Percentiles rank a stretch among this genome's conserved stretches.
phyloP scores from a whole-genome alignment of 1,140 invertebrate species.

The Lepidurus packardi region DNA sequence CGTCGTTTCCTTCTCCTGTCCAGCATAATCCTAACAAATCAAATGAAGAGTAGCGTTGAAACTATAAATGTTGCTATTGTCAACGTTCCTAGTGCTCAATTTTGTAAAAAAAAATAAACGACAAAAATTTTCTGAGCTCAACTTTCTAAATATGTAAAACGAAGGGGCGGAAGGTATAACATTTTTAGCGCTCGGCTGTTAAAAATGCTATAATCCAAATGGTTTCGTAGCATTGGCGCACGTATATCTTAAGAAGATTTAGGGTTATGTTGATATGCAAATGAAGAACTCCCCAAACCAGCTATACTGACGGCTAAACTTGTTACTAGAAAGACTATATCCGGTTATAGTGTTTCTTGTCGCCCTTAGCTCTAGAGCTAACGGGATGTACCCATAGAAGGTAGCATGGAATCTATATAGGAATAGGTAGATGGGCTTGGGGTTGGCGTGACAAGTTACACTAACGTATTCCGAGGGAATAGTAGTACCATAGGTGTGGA shows the following conservation, averaged over 20 bases:
- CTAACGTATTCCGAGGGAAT: background rate
- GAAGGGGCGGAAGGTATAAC: background rate
- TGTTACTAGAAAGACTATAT: slow-evolving; percentile 2
- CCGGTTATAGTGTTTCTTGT: slow-evolving; percentile 18
- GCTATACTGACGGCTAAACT: background rate
- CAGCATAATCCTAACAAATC: background rate
- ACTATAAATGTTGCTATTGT: background rate
- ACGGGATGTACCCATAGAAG: background rate
- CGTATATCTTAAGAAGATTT: background rate
- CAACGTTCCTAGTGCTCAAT: background rate
- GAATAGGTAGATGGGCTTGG: background rate
- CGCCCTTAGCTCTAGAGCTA: slow-evolving; percentile 17
- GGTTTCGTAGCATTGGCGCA: background rate
- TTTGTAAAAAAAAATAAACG: background rate
- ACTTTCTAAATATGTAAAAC: too few species aligned
- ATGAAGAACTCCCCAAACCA: background rate
- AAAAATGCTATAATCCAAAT: too few species aligned
- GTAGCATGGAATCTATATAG: background rate
- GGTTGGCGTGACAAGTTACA: background rate
- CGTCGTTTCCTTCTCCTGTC: background rate
- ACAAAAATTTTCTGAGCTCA: background rate
- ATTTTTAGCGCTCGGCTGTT: too few species aligned
- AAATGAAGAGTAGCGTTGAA: background rate
- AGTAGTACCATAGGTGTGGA: background rate
- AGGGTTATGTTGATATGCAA: background rate